Evolutionary conservation across 2,888 invertebrate species (phyloP).

Genomic region (Apoderus coryli): DNA sequence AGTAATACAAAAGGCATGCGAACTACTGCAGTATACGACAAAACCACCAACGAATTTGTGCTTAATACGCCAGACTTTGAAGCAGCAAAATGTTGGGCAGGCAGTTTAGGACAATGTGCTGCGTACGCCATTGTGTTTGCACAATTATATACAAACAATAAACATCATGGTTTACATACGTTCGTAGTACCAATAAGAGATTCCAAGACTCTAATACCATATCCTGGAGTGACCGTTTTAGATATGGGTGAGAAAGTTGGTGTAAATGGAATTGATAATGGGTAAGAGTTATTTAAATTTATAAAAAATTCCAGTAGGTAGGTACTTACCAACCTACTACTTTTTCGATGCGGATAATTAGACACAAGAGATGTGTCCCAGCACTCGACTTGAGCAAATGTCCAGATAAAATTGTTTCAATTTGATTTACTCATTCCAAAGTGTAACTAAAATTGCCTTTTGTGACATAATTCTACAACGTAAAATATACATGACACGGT

Average conservation of each 20-base stretch:
- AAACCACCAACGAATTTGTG: slow-evolving; percentile 53
- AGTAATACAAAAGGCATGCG: slow-evolving; percentile 80
- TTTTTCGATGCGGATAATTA: too few relatives aligned
- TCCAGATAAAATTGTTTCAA: too few relatives aligned
- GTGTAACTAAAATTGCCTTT: too few relatives aligned
- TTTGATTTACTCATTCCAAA: too few relatives aligned
- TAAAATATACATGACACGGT: too few relatives aligned
- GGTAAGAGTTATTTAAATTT: slow-evolving; percentile 37
- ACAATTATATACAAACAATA: slow-evolving; percentile 64
- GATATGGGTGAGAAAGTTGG: slow-evolving; percentile 90
- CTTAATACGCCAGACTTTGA: slow-evolving; percentile 63
- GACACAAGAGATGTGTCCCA: too few relatives aligned
- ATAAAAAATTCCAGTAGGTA: too few relatives aligned
- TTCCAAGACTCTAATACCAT: slow-evolving; percentile 51
- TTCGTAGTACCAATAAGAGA: slow-evolving; percentile 82
- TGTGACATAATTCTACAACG: too few relatives aligned
- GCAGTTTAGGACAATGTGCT: slow-evolving; percentile 63
- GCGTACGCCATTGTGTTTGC: slow-evolving; percentile 84
- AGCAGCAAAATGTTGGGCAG: slow-evolving; percentile 76
- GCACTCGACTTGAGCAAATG: too few relatives aligned
- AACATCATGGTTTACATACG: slow-evolving; percentile 71
- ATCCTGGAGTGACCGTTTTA: slow-evolving; percentile 71
- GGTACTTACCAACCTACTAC: too few relatives aligned
- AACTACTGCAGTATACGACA: slow-evolving; percentile 71
- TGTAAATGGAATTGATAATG: slow-evolving; percentile 87